Percentiles rank a stretch among this genome's conserved stretches.
These are phyloP conservation scores for Monochamus alternatus DNA, from an alignment of 2,888 invertebrate genomes.

Conservation along the genomic window DNA sequence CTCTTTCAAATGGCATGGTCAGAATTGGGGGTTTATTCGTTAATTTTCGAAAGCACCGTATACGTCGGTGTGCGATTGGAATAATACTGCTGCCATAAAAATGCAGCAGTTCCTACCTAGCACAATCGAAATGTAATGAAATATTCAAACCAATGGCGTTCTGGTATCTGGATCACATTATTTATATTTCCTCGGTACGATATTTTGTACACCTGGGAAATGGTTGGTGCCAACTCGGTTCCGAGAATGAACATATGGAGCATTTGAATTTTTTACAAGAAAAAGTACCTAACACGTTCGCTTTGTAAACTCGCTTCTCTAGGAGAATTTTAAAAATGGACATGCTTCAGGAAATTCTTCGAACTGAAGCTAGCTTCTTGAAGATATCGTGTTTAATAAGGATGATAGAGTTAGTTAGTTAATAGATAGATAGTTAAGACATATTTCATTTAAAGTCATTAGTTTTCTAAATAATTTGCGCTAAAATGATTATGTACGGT, in stretches of 20 bases:
- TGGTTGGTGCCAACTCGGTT: slow-evolving; percentile 25
- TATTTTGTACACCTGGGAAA: slow-evolving; percentile 59
- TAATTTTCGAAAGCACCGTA: too few relatives aligned
- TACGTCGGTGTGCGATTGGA: too few relatives aligned
- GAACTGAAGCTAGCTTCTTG: too few relatives aligned
- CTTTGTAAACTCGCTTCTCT: neutral
- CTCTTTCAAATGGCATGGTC: too few relatives aligned
- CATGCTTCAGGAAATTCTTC: too few relatives aligned
- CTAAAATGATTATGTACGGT: too few relatives aligned
- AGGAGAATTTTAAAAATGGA: neutral
- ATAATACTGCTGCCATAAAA: slow-evolving; percentile 24
- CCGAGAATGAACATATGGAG: slow-evolving; percentile 16
- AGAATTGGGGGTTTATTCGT: too few relatives aligned
- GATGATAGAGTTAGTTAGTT: too few relatives aligned
- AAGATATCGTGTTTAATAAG: too few relatives aligned
- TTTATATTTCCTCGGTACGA: slow-evolving; percentile 55
- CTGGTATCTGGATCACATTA: slow-evolving; percentile 51
- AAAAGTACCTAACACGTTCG: neutral
- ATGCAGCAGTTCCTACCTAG: slow-evolving; percentile 49
- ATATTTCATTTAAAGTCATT: too few relatives aligned
- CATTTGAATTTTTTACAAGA: slow-evolving; percentile 1
- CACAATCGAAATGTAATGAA: slow-evolving; percentile 56
- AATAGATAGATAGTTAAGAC: too few relatives aligned
- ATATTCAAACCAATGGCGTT: slow-evolving; percentile 54
- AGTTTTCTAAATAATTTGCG: too few relatives aligned